These are phyloP conservation scores for Melitaea athalia DNA, from an alignment of 2,888 invertebrate species.

Conservation along the genomic window DNA sequence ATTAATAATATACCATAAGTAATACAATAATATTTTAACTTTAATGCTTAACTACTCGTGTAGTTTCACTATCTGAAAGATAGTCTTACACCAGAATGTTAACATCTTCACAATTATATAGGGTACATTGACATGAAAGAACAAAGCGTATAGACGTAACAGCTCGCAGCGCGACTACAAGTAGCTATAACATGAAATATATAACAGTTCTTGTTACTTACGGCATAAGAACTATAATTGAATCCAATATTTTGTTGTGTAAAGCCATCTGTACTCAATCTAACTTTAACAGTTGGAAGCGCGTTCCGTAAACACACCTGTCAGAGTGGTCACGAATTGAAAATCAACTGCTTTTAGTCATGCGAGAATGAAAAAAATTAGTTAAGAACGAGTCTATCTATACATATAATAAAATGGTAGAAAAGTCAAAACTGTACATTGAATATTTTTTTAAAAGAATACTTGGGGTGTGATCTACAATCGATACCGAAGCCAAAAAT, in stretches of 20 bases:
- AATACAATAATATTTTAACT: too few species aligned
- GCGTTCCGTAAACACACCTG: constrained; percentile 65
- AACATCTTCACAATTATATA: constrained; percentile 5
- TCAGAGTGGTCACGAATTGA: constrained; percentile 71
- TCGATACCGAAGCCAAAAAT: too few species aligned
- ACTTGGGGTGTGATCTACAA: too few species aligned
- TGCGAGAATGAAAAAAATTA: constrained; percentile 54
- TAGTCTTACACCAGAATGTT: not conserved
- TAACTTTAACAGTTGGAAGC: constrained; percentile 63
- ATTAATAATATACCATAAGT: too few species aligned
- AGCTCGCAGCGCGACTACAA: not conserved
- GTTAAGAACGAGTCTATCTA: constrained; percentile 10
- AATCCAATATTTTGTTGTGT: constrained; percentile 14
- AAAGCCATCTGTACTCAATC: constrained; percentile 49
- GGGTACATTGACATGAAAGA: constrained; percentile 5
- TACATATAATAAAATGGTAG: too few species aligned
- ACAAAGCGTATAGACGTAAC: constrained; percentile 3
- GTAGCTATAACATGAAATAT: not conserved
- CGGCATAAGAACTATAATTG: constrained; percentile 18
- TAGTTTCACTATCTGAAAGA: not conserved
- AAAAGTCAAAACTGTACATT: too few species aligned
- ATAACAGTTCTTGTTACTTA: constrained; percentile 15
- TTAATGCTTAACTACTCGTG: too few species aligned
- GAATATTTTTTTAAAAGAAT: too few species aligned
- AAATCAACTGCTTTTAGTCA: constrained; percentile 63